Conservation (phyloP, 2,797 vertebrate species). For the Eremophila alpestris region DNA sequence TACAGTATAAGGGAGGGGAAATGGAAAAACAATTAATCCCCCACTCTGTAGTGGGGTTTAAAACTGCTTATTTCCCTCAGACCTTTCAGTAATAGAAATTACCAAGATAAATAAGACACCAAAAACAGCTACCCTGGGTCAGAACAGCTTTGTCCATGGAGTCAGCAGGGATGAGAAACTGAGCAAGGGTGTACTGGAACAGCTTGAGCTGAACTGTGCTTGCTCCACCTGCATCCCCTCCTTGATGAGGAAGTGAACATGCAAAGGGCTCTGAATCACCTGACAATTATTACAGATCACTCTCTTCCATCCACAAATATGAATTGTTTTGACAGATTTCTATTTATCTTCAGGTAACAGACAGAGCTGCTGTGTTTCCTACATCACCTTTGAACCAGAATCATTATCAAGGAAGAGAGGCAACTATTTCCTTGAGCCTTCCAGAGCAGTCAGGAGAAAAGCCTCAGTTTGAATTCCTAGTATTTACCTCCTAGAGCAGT, state of each 20-base stretch:
- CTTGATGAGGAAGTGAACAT: background rate
- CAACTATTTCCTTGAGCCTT: background rate
- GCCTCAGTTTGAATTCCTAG: background rate
- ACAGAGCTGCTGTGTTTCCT: background rate
- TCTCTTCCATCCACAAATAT: background rate
- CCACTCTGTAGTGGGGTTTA: background rate
- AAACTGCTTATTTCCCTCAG: rapidly evolving
- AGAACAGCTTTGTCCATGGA: background rate
- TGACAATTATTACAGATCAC: background rate
- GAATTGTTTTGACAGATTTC: rapidly evolving
- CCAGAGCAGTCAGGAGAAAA: background rate
- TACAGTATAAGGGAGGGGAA: rapidly evolving
- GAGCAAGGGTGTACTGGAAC: background rate
- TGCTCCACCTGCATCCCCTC: background rate
- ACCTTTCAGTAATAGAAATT: rapidly evolving
- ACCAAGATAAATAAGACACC: background rate
- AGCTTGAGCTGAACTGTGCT: background rate
- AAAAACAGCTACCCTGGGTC: background rate
- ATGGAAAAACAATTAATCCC: background rate
- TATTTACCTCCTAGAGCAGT: background rate
- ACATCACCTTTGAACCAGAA: background rate
- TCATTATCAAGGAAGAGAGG: rapidly evolving
- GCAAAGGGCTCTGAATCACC: background rate
- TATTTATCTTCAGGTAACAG: background rate
- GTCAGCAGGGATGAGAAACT: background rate